A percentile compares a stretch with the other conserved stretches of the same genome.
phyloP scores from a whole-genome alignment of 2,888 invertebrate species.

The Hoplodrina ambigua region DNA sequence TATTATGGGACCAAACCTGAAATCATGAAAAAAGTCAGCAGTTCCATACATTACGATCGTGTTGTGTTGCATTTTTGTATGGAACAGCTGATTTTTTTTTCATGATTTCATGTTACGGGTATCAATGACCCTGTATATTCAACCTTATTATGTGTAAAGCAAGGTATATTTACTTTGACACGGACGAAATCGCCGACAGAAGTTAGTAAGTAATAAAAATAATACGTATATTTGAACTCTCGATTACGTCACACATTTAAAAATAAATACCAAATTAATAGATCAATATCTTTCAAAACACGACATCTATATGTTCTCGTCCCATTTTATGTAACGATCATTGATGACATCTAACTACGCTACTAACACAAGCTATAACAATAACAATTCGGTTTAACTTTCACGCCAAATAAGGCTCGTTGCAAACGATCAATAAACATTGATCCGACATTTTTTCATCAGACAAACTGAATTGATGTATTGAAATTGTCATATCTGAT shows the following conservation, averaged over 20 bases:
- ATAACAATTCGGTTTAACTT: constrained; percentile 39
- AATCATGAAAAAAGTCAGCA: no score
- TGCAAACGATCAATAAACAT: constrained; percentile 16
- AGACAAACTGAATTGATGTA: constrained; percentile 20
- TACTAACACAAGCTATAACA: constrained; percentile 28
- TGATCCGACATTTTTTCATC: constrained; percentile 40
- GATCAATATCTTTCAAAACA: constrained; percentile 15
- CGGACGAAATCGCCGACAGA: no score
- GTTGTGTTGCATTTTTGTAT: no score
- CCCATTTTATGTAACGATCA: constrained; percentile 27
- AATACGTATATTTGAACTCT: background rate
- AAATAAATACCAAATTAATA: constrained; percentile 1
- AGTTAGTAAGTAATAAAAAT: no score
- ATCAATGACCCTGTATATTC: no score
- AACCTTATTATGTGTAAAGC: no score
- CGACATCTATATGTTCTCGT: constrained; percentile 10
- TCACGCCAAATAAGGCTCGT: constrained; percentile 58
- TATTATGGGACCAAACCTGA: no score
- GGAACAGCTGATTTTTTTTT: no score
- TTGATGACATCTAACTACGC: constrained; percentile 39
- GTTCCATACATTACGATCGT: no score
- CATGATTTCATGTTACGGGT: no score
- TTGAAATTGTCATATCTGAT: constrained; percentile 44
- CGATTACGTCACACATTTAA: background rate
- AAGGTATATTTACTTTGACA: no score